Base-by-base conservation (phyloP, 2,888 invertebrate species). In the Catocala sponsa region DNA sequence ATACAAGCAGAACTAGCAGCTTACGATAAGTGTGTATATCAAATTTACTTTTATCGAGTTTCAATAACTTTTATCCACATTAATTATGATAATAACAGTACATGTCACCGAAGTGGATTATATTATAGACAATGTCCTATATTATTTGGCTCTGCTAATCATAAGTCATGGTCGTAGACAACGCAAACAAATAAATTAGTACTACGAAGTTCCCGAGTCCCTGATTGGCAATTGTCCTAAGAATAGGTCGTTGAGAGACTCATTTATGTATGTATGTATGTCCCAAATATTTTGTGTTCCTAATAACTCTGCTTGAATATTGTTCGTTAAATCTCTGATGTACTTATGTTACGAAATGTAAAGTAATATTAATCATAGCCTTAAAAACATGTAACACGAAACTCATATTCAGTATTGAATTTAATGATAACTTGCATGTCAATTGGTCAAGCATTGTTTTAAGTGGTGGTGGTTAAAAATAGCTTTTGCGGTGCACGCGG, bases 161-260 rank as follows among this genome's bases (percentile, higher is more conserved):
- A 67, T 70, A 66, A 70, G 61, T 71, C 63, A 68, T 44, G 64
- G 65, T 55, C 65, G 67, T 65, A 61, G 61, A 68, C 62, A 57
- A 63, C 74, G 62, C 69, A 84, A 85, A 85, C 82, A 84, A 82
- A 83, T 82, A 77, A 82, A 84, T 84, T 81, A 76, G 54, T 59
- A 53, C 59, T 61, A 63, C 65, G 57, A 60, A 66, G 63, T 60
- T 60, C 55, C 35, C 68, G 67, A 66, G 41, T 52, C 59, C 47
- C 64, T 54, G 12, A 47, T 76, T 63, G 71, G 70, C 80, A 81
- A 83, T 86, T 85, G 82, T 76, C 79, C 80, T 78, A 86, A 88
- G 83, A 79, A 79, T 70, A 77, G 65, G 68, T 82, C 71, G 80
- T 76, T 82, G 74, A 70, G 35, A 38, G 35, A 38, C 72, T 54